phyloP scores from a whole-genome alignment of 1,140 invertebrate genomes.

The Heterodera carotae region DNA sequence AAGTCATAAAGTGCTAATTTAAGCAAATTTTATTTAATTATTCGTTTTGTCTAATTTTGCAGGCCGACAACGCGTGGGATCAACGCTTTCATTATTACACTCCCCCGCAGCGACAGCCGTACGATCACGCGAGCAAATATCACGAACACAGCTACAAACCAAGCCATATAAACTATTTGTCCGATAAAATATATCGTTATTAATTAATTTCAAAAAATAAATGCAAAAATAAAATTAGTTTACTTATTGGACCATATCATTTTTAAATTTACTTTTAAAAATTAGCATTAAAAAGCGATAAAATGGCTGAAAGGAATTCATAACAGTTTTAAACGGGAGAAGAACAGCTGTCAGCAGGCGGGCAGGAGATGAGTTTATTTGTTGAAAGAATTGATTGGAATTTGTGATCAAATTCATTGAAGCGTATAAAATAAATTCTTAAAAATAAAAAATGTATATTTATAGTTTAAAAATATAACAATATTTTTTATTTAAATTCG shows the following conservation, averaged over 20 bases:
- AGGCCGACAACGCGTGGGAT: constrained; percentile 25
- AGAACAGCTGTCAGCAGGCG: neutral
- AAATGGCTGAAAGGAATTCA: too few relatives aligned
- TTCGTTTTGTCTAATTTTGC: neutral
- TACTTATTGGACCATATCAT: too few relatives aligned
- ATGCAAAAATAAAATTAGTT: too few relatives aligned
- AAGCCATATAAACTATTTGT: neutral
- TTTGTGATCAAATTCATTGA: too few relatives aligned
- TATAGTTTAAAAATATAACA: too few relatives aligned
- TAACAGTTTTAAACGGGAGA: neutral
- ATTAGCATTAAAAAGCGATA: neutral
- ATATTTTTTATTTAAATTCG: too few relatives aligned
- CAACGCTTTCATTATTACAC: constrained; percentile 28
- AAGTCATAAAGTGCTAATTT: neutral
- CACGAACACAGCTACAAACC: constrained; percentile 23
- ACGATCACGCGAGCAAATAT: neutral
- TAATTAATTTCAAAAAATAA: neutral
- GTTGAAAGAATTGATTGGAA: too few relatives aligned
- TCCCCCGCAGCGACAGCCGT: constrained; percentile 15
- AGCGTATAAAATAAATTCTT: too few relatives aligned
- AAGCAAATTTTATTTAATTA: neutral
- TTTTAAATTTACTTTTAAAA: too few relatives aligned
- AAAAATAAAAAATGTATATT: too few relatives aligned
- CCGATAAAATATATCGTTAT: constrained; percentile 7
- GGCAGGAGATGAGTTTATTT: too few relatives aligned